Evolutionary conservation across 2,797 vertebrate species (phyloP).

Genomic region (Xenentodon cancila): DNA sequence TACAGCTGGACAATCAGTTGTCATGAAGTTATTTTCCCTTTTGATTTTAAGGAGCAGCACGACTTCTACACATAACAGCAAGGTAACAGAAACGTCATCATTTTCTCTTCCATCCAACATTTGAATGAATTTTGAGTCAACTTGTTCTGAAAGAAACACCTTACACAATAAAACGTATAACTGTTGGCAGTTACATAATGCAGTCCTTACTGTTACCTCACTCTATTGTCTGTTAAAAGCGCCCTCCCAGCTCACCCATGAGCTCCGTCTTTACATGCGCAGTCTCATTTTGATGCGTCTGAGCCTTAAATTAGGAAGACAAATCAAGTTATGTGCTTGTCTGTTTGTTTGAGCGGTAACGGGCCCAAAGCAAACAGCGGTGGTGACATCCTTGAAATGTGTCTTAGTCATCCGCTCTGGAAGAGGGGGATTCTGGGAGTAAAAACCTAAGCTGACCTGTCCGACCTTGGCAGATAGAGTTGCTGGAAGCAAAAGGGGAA

Average conservation of each 20-base stretch:
- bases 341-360: conserved; percentile 20
- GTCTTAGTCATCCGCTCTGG: conserved; percentile 28
- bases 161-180: conserved; percentile 12
- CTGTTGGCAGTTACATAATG: conserved; percentile 25
- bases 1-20: no score
- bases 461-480: conserved; percentile 40
- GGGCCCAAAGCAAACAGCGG: conserved; percentile 63
- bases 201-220: conserved; percentile 35
- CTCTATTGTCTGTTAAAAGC: conserved; percentile 47
- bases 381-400: conserved; percentile 61
- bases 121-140: conserved; percentile 22
- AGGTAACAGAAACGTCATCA: no score
- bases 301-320: conserved; percentile 59
- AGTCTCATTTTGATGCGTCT: conserved; percentile 46
- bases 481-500: neutral
- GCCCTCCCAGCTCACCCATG: neutral
- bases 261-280: conserved; percentile 33
- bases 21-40: no score
- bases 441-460: conserved; percentile 28
- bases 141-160: conserved; percentile 8
- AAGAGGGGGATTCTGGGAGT: conserved; percentile 41
- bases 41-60: no score
- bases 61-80: no score
- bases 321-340: conserved; percentile 45
- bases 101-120: no score